Conservation (phyloP, 2,113 vertebrate genomes). For the Brienomyrus longianalis region DNA sequence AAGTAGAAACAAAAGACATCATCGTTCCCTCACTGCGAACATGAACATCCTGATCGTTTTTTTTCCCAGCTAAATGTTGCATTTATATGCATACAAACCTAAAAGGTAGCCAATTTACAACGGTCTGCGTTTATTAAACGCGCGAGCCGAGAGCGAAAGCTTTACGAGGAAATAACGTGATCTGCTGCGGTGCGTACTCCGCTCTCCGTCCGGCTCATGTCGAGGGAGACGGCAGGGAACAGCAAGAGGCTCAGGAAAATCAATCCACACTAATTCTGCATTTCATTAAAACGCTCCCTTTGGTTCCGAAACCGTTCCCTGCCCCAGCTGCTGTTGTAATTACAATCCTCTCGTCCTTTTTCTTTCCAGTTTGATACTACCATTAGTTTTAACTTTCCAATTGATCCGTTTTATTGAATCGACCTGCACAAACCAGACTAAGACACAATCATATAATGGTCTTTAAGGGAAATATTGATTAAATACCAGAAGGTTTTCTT, state of each 20-base stretch:
- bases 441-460: neutral
- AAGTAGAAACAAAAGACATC: neutral
- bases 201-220: neutral
- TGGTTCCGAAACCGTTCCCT: neutral
- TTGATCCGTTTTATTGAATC: neutral
- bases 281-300: slow-evolving; percentile 6
- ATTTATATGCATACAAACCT: neutral
- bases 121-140: neutral
- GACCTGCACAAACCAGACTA: neutral
- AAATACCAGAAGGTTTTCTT: neutral
- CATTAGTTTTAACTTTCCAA: neutral
- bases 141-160: neutral
- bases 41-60: neutral
- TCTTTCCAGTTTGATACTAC: neutral
- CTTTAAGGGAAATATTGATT: neutral
- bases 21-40: neutral
- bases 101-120: neutral
- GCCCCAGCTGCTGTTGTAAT: neutral
- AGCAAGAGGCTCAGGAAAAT: slow-evolving; percentile 1
- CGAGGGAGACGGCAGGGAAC: neutral
- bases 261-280: slow-evolving; percentile 3
- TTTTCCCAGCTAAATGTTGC: neutral
- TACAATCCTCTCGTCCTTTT: neutral
- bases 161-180: neutral
- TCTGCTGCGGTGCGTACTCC: neutral